Conservation (phyloP, 1,140 invertebrate species). For the Magallana ariakensis region DNA sequence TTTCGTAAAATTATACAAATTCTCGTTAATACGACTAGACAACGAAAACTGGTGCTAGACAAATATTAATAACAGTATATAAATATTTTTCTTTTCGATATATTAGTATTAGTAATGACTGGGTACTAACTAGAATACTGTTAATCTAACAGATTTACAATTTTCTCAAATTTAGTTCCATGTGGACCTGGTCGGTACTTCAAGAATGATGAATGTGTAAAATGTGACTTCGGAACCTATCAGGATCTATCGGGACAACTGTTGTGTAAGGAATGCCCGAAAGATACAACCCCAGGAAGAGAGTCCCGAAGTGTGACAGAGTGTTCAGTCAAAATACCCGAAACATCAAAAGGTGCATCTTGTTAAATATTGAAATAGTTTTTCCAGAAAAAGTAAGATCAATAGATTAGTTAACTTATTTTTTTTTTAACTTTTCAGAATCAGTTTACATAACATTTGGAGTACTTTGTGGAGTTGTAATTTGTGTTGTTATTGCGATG, state of each 20-base stretch:
- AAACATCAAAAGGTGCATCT: neutral
- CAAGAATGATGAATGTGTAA: constrained; percentile 26
- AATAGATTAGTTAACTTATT: neutral
- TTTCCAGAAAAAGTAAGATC: neutral
- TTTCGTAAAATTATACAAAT: neutral
- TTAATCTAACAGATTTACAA: no score
- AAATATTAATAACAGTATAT: no score
- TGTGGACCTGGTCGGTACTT: constrained; percentile 32
- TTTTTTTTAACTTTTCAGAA: neutral
- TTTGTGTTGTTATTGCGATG: neutral
- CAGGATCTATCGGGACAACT: constrained; percentile 20
- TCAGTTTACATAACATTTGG: neutral
- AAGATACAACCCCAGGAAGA: constrained; percentile 3
- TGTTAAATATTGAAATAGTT: neutral
- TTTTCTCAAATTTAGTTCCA: neutral
- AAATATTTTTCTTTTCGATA: no score
- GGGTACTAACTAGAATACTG: no score
- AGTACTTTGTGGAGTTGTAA: neutral
- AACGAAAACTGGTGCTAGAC: no score
- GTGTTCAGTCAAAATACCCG: neutral
- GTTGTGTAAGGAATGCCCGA: constrained; percentile 24
- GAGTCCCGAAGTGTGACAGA: neutral
- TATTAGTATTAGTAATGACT: no score
- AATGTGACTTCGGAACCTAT: constrained; percentile 28
- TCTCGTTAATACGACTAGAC: neutral